A percentile compares a stretch with the other conserved stretches of the same genome.
phyloP scores from a whole-genome alignment of 2,888 invertebrate genomes.

The Rotaria magnacalcarata region DNA sequence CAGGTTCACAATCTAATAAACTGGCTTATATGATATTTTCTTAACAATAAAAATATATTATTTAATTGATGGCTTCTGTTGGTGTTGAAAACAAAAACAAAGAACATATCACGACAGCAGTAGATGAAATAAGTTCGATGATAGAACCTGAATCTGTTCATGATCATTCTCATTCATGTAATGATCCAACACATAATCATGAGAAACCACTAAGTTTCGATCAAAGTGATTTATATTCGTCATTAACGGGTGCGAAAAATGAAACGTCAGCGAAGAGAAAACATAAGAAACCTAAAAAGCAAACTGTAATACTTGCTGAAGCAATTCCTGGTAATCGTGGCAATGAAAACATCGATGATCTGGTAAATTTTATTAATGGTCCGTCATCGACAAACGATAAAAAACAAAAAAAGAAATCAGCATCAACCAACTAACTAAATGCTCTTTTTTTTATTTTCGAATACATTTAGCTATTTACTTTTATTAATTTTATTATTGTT shows the following conservation, averaged over 20 bases:
- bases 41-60: not conserved
- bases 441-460: not conserved
- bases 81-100: not conserved
- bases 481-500: not conserved
- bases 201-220: not conserved
- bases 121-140: not conserved
- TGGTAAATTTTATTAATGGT: not conserved
- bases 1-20: no score
- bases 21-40: no score
- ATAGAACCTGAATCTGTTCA: not conserved
- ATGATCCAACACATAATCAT: slow-evolving; percentile 17
- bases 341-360: slow-evolving; percentile 12
- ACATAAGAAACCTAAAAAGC: not conserved
- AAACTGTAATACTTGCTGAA: not conserved
- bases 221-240: not conserved
- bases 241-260: not conserved
- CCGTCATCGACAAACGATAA: not conserved
- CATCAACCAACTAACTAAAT: not conserved
- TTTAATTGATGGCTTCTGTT: not conserved
- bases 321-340: not conserved
- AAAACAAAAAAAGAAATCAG: not conserved
- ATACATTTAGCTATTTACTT: not conserved
- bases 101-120: not conserved
- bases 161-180: not conserved
- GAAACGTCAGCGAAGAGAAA: not conserved